Base-by-base conservation (phyloP, 2,888 invertebrate genomes). In the Drosophila fungiperda region DNA sequence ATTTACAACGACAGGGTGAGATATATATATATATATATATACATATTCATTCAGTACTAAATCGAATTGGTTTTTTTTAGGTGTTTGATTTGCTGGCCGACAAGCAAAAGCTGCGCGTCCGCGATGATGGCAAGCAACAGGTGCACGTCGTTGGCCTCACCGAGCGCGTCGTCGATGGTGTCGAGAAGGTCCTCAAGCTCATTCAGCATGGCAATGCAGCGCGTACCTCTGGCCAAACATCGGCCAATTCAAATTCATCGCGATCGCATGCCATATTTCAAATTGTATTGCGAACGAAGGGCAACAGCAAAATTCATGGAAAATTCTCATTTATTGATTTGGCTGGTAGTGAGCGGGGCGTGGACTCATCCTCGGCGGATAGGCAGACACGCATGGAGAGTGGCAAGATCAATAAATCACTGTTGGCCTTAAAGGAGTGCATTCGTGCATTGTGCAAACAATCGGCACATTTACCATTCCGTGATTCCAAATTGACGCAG, bases 191-290 rank as follows among this genome's bases (percentile, higher is more conserved):
- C 67, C 94, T 99, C 63, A 96, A 97, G 92, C 95, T 99, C 42
- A 98, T 99, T 82, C 97, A 98, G 91, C 96, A 97, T 92, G 98
- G 98, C 40, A 98, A 98, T 93, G 96, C 95, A 74, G 97, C 97
- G 20, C 94, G 99, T 90, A 99, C 99, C 20, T 99, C 99, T 11
- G 99, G 99, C 61, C 96, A 97, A 94, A 99, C 99, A 42, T 98
- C 99, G 61, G 99, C 99, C 63, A 99, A 99, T 94, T 96, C 97
- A 73, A 99, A 99, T 94, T 99, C 99, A 62, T 99, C 99, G 50
- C 95, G 99, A 83, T 99, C 99, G 70, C 99, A 99, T 94, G 99
- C 99, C 67, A 98, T 99, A 90, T 99, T 99, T 94, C 99, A 99
- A 94, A 98, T 99, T 80, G 96, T 98, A 78, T 95, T 99, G 70